phyloP scores from a whole-genome alignment of 1,140 invertebrate species.

The Musca vetustissima region DNA sequence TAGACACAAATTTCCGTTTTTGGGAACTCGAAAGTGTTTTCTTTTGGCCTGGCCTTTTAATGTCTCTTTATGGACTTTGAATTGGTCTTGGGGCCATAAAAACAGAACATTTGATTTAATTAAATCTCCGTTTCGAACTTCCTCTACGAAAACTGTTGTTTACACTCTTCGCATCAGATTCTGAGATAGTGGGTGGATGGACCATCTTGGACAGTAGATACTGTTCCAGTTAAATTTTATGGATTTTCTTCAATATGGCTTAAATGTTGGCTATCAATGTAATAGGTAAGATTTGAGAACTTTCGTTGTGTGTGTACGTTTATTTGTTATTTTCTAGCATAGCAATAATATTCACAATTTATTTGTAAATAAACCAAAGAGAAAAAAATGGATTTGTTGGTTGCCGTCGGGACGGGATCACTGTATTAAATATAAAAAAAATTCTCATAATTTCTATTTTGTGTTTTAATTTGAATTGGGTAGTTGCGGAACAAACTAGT shows the following conservation, averaged over 20 bases:
- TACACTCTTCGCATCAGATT: too few species aligned
- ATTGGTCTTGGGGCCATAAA: conserved; percentile 12
- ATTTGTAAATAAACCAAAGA: too few species aligned
- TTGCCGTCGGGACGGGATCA: neutral
- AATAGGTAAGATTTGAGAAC: neutral
- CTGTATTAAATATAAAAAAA: too few species aligned
- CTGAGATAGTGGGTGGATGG: too few species aligned
- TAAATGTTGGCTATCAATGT: conserved; percentile 4
- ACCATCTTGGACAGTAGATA: too few species aligned
- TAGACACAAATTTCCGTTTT: conserved; percentile 1
- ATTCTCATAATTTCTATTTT: too few species aligned
- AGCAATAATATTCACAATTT: too few species aligned
- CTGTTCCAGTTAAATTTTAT: neutral
- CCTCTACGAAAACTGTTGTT: neutral
- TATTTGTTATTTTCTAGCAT: too few species aligned
- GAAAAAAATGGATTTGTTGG: neutral
- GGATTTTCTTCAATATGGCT: conserved; percentile 15
- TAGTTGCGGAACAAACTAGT: too few species aligned
- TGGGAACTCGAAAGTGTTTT: conserved; percentile 35
- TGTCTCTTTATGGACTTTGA: conserved; percentile 17
- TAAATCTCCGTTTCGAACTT: neutral
- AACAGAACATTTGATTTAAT: conserved; percentile 20
- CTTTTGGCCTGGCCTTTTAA: neutral
- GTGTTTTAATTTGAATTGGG: too few species aligned
- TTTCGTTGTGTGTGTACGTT: too few species aligned